These are phyloP conservation scores for Tachysurus vachellii DNA, from an alignment of 2,113 vertebrate genomes.

Conservation along the genomic window DNA sequence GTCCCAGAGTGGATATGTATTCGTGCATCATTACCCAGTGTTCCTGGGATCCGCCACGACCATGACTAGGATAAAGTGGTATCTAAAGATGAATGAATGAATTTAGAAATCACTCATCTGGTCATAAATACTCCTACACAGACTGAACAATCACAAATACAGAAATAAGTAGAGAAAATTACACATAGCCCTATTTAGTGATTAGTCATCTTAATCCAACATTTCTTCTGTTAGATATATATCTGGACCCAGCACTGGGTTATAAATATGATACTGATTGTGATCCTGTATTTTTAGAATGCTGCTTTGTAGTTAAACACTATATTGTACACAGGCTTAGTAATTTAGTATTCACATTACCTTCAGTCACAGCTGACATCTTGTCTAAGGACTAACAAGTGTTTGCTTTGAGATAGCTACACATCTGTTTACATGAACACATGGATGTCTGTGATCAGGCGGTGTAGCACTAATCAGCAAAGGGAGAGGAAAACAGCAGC, in stretches of 20 bases:
- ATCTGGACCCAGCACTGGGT: neutral
- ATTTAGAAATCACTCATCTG: neutral
- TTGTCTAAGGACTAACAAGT: neutral
- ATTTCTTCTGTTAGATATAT: neutral
- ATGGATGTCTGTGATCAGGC: neutral
- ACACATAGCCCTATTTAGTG: neutral
- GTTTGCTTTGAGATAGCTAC: neutral
- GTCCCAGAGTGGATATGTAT: neutral
- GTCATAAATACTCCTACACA: neutral
- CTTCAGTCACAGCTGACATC: neutral
- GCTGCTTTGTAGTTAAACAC: neutral
- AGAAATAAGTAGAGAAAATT: neutral
- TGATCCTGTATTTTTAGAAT: neutral
- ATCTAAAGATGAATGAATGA: neutral
- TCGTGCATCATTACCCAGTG: neutral
- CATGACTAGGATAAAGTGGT: neutral
- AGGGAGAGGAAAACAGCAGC: neutral
- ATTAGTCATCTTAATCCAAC: neutral
- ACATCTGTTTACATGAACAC: neutral
- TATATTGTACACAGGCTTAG: neutral
- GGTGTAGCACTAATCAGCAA: neutral
- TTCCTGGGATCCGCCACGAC: neutral
- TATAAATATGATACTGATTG: neutral
- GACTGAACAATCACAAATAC: neutral
- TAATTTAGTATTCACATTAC: neutral